Evolutionary conservation across 1,140 invertebrate species (phyloP).

Genomic region (Cherax quadricarinatus): DNA sequence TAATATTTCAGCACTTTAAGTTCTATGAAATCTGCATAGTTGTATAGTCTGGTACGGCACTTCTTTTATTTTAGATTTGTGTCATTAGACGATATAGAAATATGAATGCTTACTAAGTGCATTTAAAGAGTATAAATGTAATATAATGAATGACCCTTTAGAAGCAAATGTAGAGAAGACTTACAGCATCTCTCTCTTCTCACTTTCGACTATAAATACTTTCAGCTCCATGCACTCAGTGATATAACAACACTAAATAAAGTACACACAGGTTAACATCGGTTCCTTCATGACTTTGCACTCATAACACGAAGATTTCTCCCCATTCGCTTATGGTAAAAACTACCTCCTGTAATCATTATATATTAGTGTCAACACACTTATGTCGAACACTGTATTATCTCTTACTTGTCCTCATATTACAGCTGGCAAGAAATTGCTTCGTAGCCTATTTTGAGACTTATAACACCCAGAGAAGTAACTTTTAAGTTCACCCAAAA

Average conservation of each 20-base stretch:
- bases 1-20: neutral
- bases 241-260: neutral
- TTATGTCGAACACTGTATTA: too few relatives aligned
- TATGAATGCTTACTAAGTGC: neutral
- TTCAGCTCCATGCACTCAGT: neutral
- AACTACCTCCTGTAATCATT: too few relatives aligned
- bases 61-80: neutral
- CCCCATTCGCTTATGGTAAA: too few relatives aligned
- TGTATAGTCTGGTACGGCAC: neutral
- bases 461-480: too few relatives aligned
- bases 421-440: too few relatives aligned
- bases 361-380: too few relatives aligned
- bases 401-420: too few relatives aligned
- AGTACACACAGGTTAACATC: too few relatives aligned
- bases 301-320: too few relatives aligned
- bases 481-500: too few relatives aligned
- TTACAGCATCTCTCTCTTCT: neutral
- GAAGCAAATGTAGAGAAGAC: neutral
- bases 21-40: neutral
- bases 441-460: too few relatives aligned
- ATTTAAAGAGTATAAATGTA: neutral
- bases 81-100: neutral
- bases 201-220: neutral
- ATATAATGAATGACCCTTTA: neutral
- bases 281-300: too few relatives aligned